Percentiles rank a stretch among this genome's conserved stretches.
Conservation (phyloP, 2,888 invertebrate genomes). For the Bedellia somnulentella region DNA sequence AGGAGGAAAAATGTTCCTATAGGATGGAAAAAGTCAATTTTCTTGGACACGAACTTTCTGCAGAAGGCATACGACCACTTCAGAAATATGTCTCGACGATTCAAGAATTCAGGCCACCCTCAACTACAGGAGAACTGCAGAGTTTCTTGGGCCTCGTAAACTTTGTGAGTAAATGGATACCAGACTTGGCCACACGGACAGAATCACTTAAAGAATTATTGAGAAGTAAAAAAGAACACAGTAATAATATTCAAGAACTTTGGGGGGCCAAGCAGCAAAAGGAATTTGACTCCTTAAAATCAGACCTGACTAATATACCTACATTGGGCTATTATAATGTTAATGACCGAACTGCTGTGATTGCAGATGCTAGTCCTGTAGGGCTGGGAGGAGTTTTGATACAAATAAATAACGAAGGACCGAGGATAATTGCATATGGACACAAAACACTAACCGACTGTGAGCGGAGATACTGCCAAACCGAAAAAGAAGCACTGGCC, state of each 20-base stretch:
- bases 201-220: slow-evolving; percentile 11
- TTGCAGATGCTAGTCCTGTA: slow-evolving; percentile 14
- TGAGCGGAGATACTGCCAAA: slow-evolving; percentile 15
- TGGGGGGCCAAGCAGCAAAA: slow-evolving; percentile 7
- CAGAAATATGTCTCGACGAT: slow-evolving; percentile 12
- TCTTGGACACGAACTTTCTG: slow-evolving; percentile 7
- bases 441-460: slow-evolving; percentile 13
- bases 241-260: slow-evolving; percentile 6
- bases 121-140: slow-evolving; percentile 13
- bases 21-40: slow-evolving; percentile 1
- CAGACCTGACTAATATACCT: slow-evolving; percentile 6
- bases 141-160: slow-evolving; percentile 17
- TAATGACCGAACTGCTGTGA: slow-evolving; percentile 10
- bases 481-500: slow-evolving; percentile 16
- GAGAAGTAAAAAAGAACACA: slow-evolving; percentile 7
- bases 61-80: slow-evolving; percentile 11
- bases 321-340: slow-evolving; percentile 14
- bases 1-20: slow-evolving; percentile 3
- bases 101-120: slow-evolving; percentile 10
- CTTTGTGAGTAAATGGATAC: slow-evolving; percentile 14
- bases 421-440: slow-evolving; percentile 15
- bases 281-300: slow-evolving; percentile 9
- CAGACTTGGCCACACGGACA: slow-evolving; percentile 11
- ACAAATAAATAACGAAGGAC: slow-evolving; percentile 8
- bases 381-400: slow-evolving; percentile 11